phyloP scores from a whole-genome alignment of 92 coral and sea anemone species.

The Parazoanthus darwini region DNA sequence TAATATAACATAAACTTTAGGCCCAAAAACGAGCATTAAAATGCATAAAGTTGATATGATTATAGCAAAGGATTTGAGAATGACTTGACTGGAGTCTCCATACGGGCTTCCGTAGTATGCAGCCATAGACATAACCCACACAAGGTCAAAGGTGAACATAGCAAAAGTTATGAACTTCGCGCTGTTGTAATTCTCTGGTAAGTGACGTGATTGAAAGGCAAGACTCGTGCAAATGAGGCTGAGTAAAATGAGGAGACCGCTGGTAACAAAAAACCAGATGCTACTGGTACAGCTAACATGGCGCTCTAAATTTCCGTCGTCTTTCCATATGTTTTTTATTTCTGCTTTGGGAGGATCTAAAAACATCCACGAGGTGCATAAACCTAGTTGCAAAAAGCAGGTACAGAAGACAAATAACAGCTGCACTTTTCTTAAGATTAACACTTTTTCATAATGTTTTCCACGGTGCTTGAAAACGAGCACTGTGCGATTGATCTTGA shows the following conservation, averaged over 20 bases:
- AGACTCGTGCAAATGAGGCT: slow-evolving; percentile 72
- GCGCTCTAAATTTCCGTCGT: slow-evolving; percentile 44
- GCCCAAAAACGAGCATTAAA: slow-evolving; percentile 66
- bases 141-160: slow-evolving; percentile 80
- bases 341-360: slow-evolving; percentile 68
- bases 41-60: slow-evolving; percentile 63
- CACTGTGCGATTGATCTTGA: slow-evolving; percentile 79
- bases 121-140: slow-evolving; percentile 74
- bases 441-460: slow-evolving; percentile 15
- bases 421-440: slow-evolving; percentile 57
- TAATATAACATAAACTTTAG: slow-evolving; percentile 60
- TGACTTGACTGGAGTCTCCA: slow-evolving; percentile 29
- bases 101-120: slow-evolving; percentile 66
- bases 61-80: slow-evolving; percentile 60
- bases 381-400: slow-evolving; percentile 55
- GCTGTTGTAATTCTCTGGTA: slow-evolving; percentile 90
- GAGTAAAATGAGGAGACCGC: slow-evolving; percentile 57
- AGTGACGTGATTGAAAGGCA: slow-evolving; percentile 73
- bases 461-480: slow-evolving; percentile 49
- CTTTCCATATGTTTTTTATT: slow-evolving; percentile 37
- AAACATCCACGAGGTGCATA: slow-evolving; percentile 65
- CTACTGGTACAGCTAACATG: slow-evolving; percentile 52
- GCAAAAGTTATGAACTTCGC: slow-evolving; percentile 81
- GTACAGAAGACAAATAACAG: slow-evolving; percentile 48
- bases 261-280: slow-evolving; percentile 63